Evolutionary conservation across 2,888 invertebrate species (phyloP).

Genomic region (Andrena chrysosceles): DNA sequence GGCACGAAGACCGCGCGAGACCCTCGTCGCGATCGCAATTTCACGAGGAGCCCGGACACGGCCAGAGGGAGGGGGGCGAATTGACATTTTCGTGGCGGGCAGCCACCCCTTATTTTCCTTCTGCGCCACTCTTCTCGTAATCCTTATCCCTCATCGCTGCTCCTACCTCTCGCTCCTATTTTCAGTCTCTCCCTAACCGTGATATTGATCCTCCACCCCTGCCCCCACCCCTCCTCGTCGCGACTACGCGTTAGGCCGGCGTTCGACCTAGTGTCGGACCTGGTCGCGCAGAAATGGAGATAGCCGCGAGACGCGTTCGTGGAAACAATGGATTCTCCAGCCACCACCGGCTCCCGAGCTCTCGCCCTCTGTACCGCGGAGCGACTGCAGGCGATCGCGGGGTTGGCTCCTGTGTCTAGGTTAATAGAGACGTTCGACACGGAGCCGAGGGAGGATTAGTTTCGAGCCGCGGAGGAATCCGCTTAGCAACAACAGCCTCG

Average conservation of each 20-base stretch:
- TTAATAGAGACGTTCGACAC: constrained; percentile 26
- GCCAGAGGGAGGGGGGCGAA: constrained; percentile 26
- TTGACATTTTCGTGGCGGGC: constrained; percentile 71
- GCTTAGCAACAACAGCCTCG: no score
- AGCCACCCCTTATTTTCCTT: constrained; percentile 37
- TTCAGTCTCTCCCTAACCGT: constrained; percentile 80
- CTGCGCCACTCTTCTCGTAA: constrained; percentile 64
- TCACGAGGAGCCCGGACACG: constrained; percentile 43
- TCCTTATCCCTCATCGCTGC: constrained; percentile 73
- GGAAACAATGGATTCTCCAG: constrained; percentile 8
- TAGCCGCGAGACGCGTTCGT: constrained; percentile 12
- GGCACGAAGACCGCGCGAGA: constrained; percentile 10
- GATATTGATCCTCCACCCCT: constrained; percentile 82
- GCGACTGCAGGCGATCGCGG: background rate
- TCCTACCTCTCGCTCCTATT: constrained; percentile 72
- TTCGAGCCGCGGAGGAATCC: background rate
- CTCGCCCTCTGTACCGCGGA: background rate
- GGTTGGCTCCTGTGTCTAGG: background rate
- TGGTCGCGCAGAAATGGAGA: constrained; percentile 56
- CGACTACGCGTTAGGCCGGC: constrained; percentile 62
- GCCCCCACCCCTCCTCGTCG: constrained; percentile 51
- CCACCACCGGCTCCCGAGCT: background rate
- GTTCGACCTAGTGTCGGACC: constrained; percentile 71
- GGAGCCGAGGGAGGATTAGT: constrained; percentile 24
- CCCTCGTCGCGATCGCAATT: constrained; percentile 60